Base-by-base conservation (phyloP, 2,113 vertebrate genomes). In the Crotalus helleri region DNA sequence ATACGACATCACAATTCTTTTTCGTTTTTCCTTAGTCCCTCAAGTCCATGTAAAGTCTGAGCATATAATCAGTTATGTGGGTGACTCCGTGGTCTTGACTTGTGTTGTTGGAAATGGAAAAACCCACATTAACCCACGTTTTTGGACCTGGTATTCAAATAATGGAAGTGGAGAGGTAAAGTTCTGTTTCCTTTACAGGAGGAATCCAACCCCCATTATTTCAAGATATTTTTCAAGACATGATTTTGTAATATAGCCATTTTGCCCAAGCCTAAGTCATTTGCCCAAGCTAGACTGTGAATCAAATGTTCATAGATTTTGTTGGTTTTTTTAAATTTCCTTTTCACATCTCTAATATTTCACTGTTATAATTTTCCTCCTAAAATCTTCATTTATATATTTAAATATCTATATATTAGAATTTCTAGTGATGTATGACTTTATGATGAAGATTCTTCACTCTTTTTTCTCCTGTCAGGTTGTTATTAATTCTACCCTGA, bases 131-230 rank as follows among this genome's bases (percentile, higher is more conserved):
- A 1, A 17, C 74, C 93, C 97, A n/a, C 23, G 86, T 57, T 4
- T 53, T 33, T 98, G 98, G 98, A 92, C 46, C 2, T 98, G 98
- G 98, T 97, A 97, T 89, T 91, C 10, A 81, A 87, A 26, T 53
- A 98, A 97, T 85, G 97, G 94, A 93, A 98, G 94, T 57, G 81
- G 95, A 29, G 89, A 92, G 98, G 98, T 98, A 96, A 97, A 95
- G 8, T 85, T 58, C 46, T 11, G 0, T 21, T 94, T 92, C 85
- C 89, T 93, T 95, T 3, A 94, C 11, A 7, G 8, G 61, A 58
- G 57, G 91, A 91, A 1, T 55, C 33, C 74, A 19, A 3, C 33
- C 33, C 6, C 33, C 74, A 4, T 11, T 1, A 44, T 49, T 15
- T 90, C 13, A 93, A n/a, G 91, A 26, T 0, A 8, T 57, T 57